These are phyloP conservation scores for Calypte anna DNA, from an alignment of 2,113 vertebrate genomes.

Conservation along the genomic window DNA sequence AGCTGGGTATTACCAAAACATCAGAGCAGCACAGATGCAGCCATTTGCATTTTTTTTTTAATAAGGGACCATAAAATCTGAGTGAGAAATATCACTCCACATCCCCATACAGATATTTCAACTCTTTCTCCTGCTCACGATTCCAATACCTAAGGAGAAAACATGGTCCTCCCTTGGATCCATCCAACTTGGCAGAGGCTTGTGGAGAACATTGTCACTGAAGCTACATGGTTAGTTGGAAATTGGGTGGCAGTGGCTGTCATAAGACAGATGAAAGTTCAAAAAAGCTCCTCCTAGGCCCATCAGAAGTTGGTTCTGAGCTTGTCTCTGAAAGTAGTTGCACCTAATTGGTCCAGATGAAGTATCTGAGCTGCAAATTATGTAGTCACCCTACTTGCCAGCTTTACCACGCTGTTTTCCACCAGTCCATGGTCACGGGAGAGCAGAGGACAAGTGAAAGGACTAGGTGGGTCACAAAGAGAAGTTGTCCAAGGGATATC, in stretches of 20 bases:
- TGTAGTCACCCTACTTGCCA: background rate
- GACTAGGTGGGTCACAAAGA: background rate
- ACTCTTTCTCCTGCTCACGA: background rate
- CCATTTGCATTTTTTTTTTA: background rate
- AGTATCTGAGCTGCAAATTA: background rate
- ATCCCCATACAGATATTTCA: fast-evolving
- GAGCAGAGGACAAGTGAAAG: background rate
- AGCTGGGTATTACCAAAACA: background rate
- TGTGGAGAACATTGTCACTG: background rate
- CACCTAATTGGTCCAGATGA: background rate
- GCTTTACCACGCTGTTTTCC: background rate
- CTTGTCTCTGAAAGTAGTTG: background rate
- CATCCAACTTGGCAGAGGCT: background rate
- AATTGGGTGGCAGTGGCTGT: background rate
- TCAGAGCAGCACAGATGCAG: background rate
- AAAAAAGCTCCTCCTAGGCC: background rate
- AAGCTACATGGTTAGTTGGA: background rate
- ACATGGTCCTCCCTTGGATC: background rate
- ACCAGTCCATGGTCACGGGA: background rate
- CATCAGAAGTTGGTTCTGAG: background rate
- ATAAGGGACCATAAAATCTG: background rate
- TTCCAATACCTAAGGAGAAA: background rate
- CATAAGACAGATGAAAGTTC: background rate
- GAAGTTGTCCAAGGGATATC: background rate
- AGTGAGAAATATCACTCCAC: background rate